Percentiles rank a stretch among this genome's conserved stretches.
Evolutionary conservation across 2,888 invertebrate genomes (phyloP).

Genomic region (Taphrorychus bicolor): DNA sequence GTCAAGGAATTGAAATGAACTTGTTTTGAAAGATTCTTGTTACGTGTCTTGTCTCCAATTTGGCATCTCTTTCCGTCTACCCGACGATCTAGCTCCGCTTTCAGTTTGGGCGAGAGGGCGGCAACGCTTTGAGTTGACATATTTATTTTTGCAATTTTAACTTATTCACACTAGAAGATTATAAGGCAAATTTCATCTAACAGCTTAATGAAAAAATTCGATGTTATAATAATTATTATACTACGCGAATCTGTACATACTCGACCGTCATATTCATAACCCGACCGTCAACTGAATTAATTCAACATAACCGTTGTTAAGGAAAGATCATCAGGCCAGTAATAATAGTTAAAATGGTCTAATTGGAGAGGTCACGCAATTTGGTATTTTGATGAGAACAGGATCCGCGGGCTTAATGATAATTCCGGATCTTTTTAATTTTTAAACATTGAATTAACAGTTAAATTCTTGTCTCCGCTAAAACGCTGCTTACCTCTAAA

Average conservation of each 20-base stretch:
- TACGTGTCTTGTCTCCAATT: constrained; percentile 32
- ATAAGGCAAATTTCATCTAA: background rate
- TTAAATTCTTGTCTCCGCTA: too few relatives aligned
- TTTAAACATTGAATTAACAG: background rate
- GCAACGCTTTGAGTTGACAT: constrained; percentile 55
- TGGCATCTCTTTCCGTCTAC: constrained; percentile 16
- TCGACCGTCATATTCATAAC: constrained; percentile 24
- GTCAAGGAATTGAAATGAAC: constrained; percentile 37
- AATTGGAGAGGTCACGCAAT: constrained; percentile 55
- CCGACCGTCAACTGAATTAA: constrained; percentile 49
- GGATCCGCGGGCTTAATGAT: constrained; percentile 2
- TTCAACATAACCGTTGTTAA: constrained; percentile 45
- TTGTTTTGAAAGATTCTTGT: constrained; percentile 24
- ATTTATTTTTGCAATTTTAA: constrained; percentile 14
- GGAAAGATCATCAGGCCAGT: constrained; percentile 42
- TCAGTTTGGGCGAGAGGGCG: constrained; percentile 52
- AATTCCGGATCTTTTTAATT: background rate
- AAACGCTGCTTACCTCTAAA: constrained; percentile 70
- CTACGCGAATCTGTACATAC: background rate
- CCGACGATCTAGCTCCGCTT: constrained; percentile 45
- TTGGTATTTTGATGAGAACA: constrained; percentile 33
- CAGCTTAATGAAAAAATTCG: background rate
- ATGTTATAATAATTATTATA: background rate
- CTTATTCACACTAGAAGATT: background rate
- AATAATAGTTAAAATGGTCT: constrained; percentile 44